Base-by-base conservation (phyloP, 2,113 vertebrate genomes). In the Poicephalus meyeri region DNA sequence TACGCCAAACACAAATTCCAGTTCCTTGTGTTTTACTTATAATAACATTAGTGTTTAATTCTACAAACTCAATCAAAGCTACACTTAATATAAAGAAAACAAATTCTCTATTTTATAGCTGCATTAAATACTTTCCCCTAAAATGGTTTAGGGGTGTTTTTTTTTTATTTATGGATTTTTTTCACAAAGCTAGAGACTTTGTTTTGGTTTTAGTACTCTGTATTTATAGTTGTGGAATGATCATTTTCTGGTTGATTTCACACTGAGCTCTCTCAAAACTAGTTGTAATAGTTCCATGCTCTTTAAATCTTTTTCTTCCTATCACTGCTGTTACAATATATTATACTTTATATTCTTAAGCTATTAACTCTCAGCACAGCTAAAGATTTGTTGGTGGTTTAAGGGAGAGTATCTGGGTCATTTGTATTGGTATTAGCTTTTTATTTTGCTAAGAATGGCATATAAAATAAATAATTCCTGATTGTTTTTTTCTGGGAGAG, bases 181-280 rank as follows among this genome's bases (percentile, higher is more conserved):
- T 89, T 80, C 81, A 91, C 91, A 86, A 90, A 96, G 96, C 85
- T 26, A 11, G 88, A 96, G 89, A 96, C 88, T 90, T 97, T 97
- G 86, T 96, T 97, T 98, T 97, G 80, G 44, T 97, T 98, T 98
- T 97, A 98, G 92, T 96, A 92, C 94, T 96, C 77, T 95, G 88
- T 97, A 97, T 98, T 98, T 98, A 97, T 96, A 81, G 97, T 87
- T 79, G 93, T 88, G 81, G 95, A 94, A 97, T 95, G 93, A 97
- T 97, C 91, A 93, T 98, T 98, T 98, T 98, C 98, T 98, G 97
- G 95, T 97, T 97, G 98, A 91, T 96, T 98, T 98, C 98, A 98
- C 98, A 97, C 5, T 80, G 77, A 97, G 97, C 83, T 97, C 94
- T 95, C 95, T 97, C 78, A 96, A 95, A 97, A 98, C 93, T 97